A percentile compares a stretch with the other conserved stretches of the same genome.
Conservation (phyloP, 2,113 vertebrate genomes). For the Puffinus mauretanicus region DNA sequence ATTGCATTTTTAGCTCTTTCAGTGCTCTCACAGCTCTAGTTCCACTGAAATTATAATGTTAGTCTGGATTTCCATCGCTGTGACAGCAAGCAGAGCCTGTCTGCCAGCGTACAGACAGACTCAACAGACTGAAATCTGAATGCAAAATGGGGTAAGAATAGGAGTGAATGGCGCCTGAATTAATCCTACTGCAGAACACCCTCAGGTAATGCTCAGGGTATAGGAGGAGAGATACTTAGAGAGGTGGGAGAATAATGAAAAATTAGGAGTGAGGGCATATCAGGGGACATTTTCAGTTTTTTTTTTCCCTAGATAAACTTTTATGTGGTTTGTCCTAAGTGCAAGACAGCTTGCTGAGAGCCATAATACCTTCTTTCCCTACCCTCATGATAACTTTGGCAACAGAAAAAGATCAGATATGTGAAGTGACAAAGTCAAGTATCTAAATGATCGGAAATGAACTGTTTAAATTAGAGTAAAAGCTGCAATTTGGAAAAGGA, state of each 20-base stretch:
- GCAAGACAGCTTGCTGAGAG: not conserved
- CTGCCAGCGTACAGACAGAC: not conserved
- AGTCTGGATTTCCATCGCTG: not conserved
- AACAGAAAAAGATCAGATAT: not conserved
- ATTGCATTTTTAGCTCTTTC: not conserved
- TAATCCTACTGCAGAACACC: not conserved
- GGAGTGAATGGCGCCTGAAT: not conserved
- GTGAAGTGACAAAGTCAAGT: not conserved
- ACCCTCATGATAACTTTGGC: not conserved
- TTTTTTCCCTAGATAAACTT: not conserved
- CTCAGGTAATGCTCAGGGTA: not conserved
- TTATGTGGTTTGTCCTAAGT: not conserved
- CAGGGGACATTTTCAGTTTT: fast-evolving
- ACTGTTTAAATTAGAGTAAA: not conserved
- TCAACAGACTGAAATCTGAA: constrained; percentile 1
- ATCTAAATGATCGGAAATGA: not conserved
- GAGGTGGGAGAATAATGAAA: not conserved
- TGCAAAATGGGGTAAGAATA: not conserved
- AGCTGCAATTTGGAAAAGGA: not conserved
- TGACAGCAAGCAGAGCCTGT: not conserved
- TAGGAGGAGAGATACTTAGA: not conserved
- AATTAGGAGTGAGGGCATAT: not conserved
- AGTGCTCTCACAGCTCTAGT: not conserved
- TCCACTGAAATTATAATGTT: not conserved
- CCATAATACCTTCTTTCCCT: not conserved